Base-by-base conservation (phyloP, 2,113 vertebrate species). In the Anser brachyrhynchus region DNA sequence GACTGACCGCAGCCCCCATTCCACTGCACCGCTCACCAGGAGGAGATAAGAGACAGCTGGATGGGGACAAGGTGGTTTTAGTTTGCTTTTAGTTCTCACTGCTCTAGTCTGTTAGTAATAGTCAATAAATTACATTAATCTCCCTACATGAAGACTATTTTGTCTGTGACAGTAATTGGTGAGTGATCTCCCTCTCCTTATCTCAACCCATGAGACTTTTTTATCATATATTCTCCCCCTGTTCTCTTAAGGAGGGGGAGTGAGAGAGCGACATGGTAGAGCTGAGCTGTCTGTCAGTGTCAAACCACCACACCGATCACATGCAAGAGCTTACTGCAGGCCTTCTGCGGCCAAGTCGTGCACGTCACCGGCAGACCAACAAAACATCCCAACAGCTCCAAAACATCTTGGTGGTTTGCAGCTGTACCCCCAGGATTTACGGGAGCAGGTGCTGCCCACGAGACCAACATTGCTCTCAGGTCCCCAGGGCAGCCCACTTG, bases 401-500 rank as follows among this genome's bases (percentile, higher is more conserved):
- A 35, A 77, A 54, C 11, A 16, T 41, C 73, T 31, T 79, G 13
- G 28, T 3, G 2, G 23, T 43, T 82, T 71, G 62, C 52, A 85
- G 71, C 3, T 13, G 9, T 29, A n/a, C 3, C 61, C 2, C 3
- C n/a, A 79, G 67, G 28, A 58, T 82, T 64, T 35, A 13, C 5
- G 26, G 35, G 3, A 19, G 3, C 14, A 20, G 1, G 0, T n/a
- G 16, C 41, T 84, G 44, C 57, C 41, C 0, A 1, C 9, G 9
- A 21, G 49, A 55, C 23, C 10, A 26, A 21, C 25, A 28, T 41
- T 41, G 25, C 25, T 25, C 46, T 51, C 22, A 51, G 17, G n/a
- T 71, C 23, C 25, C 33, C n/a, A 37, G 4, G 7, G 35, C 79
- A 20, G 43, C 21, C 49, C 64, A 15, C n/a, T 1, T 1, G 2